Conservation (phyloP, 2,888 invertebrate genomes). For the Pediacus dermestoides region DNA sequence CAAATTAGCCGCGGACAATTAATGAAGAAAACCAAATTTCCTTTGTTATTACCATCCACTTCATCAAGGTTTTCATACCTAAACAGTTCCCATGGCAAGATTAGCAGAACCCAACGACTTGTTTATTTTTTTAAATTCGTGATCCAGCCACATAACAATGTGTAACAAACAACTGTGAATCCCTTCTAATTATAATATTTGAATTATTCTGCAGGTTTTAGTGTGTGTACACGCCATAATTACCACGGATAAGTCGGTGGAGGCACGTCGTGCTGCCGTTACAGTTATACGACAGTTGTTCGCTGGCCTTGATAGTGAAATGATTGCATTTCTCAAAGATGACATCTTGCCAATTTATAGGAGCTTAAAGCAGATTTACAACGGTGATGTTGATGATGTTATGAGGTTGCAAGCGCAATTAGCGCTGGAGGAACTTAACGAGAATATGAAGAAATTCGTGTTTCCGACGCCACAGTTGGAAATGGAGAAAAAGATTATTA, state of each 20-base stretch:
- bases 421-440: conserved; percentile 73
- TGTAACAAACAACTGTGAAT: too few species aligned
- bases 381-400: conserved; percentile 63
- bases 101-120: too few species aligned
- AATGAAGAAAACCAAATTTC: too few species aligned
- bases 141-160: too few species aligned
- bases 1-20: too few species aligned
- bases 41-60: too few species aligned
- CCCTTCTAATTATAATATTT: too few species aligned
- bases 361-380: conserved; percentile 63
- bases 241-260: conserved; percentile 65
- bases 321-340: conserved; percentile 62
- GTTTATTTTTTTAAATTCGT: too few species aligned
- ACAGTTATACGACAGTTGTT: conserved; percentile 72
- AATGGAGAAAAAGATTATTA: conserved; percentile 37
- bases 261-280: conserved; percentile 76
- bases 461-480: conserved; percentile 49
- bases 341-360: conserved; percentile 68
- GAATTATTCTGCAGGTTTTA: conserved; percentile 70
- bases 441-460: conserved; percentile 61
- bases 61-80: too few species aligned
- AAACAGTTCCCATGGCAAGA: too few species aligned
- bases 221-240: conserved; percentile 66
- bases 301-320: conserved; percentile 69
- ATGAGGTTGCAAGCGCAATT: conserved; percentile 72